phyloP scores from a whole-genome alignment of 2,797 vertebrate species.

The Semaprochilodus insignis region DNA sequence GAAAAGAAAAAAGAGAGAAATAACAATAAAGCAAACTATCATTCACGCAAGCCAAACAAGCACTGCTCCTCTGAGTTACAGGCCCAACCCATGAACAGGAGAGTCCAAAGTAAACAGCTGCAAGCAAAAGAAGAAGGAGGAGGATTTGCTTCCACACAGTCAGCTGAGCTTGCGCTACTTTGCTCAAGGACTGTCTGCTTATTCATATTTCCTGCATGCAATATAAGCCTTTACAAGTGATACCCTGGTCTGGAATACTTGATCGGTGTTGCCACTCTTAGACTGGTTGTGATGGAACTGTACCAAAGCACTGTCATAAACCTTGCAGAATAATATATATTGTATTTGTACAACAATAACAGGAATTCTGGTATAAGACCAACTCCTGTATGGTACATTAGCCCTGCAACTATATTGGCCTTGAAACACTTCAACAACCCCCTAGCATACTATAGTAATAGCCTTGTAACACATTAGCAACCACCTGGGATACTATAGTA shows the following conservation, averaged over 20 bases:
- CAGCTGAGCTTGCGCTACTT: conserved; percentile 25
- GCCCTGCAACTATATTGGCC: no score
- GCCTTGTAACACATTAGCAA: no score
- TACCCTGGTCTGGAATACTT: background rate
- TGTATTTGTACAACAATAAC: no score
- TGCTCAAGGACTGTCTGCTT: conserved; percentile 35
- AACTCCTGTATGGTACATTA: no score
- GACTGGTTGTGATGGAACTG: no score
- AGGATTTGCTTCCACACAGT: conserved; percentile 45
- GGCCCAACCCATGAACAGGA: conserved; percentile 41
- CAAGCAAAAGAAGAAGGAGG: conserved; percentile 42
- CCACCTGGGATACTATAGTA: no score
- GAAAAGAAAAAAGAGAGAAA: conserved; percentile 45
- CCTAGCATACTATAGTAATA: no score
- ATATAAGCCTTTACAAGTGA: conserved; percentile 7
- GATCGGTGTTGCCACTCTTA: background rate
- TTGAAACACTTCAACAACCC: no score
- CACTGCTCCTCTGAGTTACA: conserved; percentile 58
- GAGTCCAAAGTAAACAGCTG: conserved; percentile 60
- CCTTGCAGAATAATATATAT: no score
- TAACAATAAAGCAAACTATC: conserved; percentile 56
- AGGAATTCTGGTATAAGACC: no score
- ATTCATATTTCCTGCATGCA: conserved; percentile 40
- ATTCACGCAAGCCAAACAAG: conserved; percentile 52
- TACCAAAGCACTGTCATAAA: no score